Evolutionary conservation across 2,888 invertebrate species (phyloP).

Genomic region (Camptogramma bilineatum): DNA sequence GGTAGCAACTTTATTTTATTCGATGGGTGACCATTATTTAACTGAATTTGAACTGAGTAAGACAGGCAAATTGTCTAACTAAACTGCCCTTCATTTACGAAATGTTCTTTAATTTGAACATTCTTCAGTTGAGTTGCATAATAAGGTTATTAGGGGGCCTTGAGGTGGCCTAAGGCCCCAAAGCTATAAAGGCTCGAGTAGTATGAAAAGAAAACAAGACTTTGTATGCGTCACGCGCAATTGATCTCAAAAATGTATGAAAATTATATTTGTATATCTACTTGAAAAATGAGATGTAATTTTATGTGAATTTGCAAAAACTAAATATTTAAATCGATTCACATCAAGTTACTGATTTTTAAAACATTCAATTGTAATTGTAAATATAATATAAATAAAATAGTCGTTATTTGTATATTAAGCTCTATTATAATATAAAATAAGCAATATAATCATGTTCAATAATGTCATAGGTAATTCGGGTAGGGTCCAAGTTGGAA

Average conservation of each 20-base stretch:
- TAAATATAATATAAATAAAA: conserved; percentile 36
- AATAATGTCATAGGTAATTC: conserved; percentile 10
- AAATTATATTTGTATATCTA: conserved; percentile 1
- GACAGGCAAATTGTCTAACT: too few relatives aligned
- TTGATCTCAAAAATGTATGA: conserved; percentile 25
- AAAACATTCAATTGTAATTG: conserved; percentile 19
- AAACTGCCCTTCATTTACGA: too few relatives aligned
- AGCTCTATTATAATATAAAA: conserved; percentile 20
- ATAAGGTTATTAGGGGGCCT: too few relatives aligned
- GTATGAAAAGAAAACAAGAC: not conserved
- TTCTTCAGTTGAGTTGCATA: too few relatives aligned
- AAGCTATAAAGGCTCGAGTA: too few relatives aligned
- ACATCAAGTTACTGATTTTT: conserved; percentile 5
- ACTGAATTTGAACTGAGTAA: too few relatives aligned
- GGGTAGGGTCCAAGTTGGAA: not conserved
- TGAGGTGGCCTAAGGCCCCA: too few relatives aligned
- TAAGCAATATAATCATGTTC: conserved; percentile 34
- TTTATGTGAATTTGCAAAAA: not conserved
- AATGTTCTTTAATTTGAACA: too few relatives aligned
- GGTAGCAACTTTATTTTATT: too few relatives aligned
- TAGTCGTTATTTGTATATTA: conserved; percentile 38
- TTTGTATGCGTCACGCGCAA: not conserved
- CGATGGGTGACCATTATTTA: too few relatives aligned
- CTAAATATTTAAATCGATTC: not conserved
- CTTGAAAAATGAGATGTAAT: not conserved